These are phyloP conservation scores for Elysia chlorotica DNA, from an alignment of 1,140 invertebrate species.

Conservation along the genomic window DNA sequence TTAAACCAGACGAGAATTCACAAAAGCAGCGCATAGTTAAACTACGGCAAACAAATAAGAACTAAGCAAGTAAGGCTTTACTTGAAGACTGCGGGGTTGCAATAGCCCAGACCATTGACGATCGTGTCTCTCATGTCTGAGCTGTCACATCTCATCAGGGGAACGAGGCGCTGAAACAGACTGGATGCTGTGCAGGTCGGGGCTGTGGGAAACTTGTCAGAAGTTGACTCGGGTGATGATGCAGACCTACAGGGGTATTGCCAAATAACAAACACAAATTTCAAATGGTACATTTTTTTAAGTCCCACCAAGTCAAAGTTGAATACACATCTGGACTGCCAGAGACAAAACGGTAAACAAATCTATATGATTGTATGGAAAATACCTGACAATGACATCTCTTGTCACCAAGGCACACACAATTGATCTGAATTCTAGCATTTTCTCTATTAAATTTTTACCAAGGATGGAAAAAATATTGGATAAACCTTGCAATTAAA, in stretches of 20 bases:
- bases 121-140: constrained; percentile 91
- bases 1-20: background rate
- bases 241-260: background rate
- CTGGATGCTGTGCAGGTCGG: constrained; percentile 60
- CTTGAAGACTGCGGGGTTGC: constrained; percentile 91
- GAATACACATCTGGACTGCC: too few relatives aligned
- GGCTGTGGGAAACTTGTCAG: constrained; percentile 14
- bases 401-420: too few relatives aligned
- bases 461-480: too few relatives aligned
- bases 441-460: too few relatives aligned
- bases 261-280: too few relatives aligned
- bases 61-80: constrained; percentile 62
- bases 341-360: too few relatives aligned
- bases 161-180: constrained; percentile 89
- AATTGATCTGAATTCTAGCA: too few relatives aligned
- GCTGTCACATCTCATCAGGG: constrained; percentile 84
- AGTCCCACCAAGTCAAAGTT: too few relatives aligned
- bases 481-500: too few relatives aligned
- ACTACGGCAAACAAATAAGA: background rate
- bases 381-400: too few relatives aligned
- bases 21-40: background rate
- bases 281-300: too few relatives aligned
- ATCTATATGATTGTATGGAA: too few relatives aligned
- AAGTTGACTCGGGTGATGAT: constrained; percentile 16
- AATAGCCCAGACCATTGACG: constrained; percentile 89